Conservation (phyloP, 2,888 invertebrate genomes). For the Megastigmus dorsalis region DNA sequence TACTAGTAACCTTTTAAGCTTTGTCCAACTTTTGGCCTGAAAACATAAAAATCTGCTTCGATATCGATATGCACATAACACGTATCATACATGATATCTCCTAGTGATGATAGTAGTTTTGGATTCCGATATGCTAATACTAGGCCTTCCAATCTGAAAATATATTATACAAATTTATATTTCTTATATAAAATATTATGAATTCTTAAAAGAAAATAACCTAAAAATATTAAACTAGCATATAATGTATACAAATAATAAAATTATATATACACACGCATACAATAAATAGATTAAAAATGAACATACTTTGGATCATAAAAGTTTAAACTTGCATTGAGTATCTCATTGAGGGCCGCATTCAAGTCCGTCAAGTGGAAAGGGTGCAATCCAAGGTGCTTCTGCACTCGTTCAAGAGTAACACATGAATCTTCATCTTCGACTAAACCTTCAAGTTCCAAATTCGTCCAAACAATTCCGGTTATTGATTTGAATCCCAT, state of each 20-base stretch:
- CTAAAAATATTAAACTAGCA: not conserved
- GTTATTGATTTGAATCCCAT: slow-evolving; percentile 27
- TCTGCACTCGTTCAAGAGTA: slow-evolving; percentile 76
- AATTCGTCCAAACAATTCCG: slow-evolving; percentile 61
- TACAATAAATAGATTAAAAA: slow-evolving; percentile 13
- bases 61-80: slow-evolving; percentile 81
- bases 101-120: slow-evolving; percentile 77
- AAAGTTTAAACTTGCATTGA: slow-evolving; percentile 78
- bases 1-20: slow-evolving; percentile 78
- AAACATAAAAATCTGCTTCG: slow-evolving; percentile 82
- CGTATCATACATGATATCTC: slow-evolving; percentile 79
- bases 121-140: slow-evolving; percentile 82
- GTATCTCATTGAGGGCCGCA: slow-evolving; percentile 78
- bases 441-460: slow-evolving; percentile 76
- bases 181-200: not conserved
- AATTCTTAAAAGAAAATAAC: not conserved
- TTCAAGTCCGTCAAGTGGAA: slow-evolving; percentile 79
- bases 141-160: slow-evolving; percentile 80
- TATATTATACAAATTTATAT: not conserved
- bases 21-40: slow-evolving; percentile 80
- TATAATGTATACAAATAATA: not conserved
- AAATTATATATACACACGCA: not conserved
- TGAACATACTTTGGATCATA: slow-evolving; percentile 80
- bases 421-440: slow-evolving; percentile 79
- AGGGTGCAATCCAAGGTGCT: slow-evolving; percentile 80